These are phyloP conservation scores for Trichonephila inaurata DNA, from an alignment of 1,140 invertebrate species.

Conservation along the genomic window DNA sequence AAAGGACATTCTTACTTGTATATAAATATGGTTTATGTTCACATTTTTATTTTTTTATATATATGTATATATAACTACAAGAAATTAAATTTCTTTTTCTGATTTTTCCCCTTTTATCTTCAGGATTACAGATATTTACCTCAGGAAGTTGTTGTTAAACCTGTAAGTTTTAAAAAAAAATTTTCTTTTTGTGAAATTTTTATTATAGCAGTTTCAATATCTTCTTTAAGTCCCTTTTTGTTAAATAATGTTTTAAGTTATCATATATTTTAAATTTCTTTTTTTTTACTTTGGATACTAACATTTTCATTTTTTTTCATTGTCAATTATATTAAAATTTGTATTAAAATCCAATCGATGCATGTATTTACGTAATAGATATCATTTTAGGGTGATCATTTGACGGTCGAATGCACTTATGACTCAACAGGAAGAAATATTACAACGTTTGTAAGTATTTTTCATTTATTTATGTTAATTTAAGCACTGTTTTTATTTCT, in stretches of 20 bases:
- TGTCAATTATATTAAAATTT: too few species aligned
- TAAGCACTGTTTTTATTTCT: neutral
- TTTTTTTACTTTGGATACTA: too few species aligned
- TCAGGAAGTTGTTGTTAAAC: constrained; percentile 87
- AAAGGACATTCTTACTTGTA: neutral
- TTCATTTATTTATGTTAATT: neutral
- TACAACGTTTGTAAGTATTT: constrained; percentile 76
- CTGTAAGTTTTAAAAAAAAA: constrained; percentile 78
- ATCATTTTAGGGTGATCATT: constrained; percentile 76
- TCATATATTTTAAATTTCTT: too few species aligned
- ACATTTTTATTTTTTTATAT: neutral
- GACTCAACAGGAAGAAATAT: constrained; percentile 75
- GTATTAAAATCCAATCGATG: neutral
- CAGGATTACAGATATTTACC: constrained; percentile 86
- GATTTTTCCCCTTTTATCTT: neutral
- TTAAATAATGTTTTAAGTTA: too few species aligned
- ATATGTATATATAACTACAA: neutral
- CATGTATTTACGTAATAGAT: neutral
- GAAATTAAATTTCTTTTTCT: neutral
- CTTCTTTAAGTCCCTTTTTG: too few species aligned
- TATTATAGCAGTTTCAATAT: too few species aligned
- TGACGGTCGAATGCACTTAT: constrained; percentile 78
- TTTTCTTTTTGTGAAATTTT: neutral
- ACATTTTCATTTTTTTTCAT: too few species aligned
- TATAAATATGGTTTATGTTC: neutral